Evolutionary conservation across 2,888 invertebrate genomes (phyloP).

Genomic region (Eupithecia inturbata): DNA sequence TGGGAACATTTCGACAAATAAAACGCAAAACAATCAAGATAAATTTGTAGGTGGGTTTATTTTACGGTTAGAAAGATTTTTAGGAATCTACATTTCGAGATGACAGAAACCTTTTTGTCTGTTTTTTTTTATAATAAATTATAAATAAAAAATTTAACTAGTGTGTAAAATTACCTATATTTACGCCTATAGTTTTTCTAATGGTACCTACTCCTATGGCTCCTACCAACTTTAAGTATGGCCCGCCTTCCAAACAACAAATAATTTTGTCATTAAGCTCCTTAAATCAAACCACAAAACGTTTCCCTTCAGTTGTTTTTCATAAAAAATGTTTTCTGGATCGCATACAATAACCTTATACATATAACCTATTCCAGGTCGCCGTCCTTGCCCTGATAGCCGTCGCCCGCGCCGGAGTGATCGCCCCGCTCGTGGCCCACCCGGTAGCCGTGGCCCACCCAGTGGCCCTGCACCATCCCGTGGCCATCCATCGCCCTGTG

Average conservation of each 20-base stretch:
- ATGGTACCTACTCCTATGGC: no score
- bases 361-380: constrained; percentile 60
- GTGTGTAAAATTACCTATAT: no score
- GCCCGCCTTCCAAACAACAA: no score
- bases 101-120: not conserved
- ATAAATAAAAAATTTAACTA: no score
- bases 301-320: not conserved
- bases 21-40: not conserved
- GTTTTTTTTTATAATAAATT: no score
- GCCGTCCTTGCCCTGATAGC: constrained; percentile 74
- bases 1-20: not conserved
- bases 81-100: not conserved
- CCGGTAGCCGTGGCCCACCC: constrained; percentile 64
- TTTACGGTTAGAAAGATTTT: not conserved
- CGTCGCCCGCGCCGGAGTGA: constrained; percentile 67
- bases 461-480: constrained; percentile 58
- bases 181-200: no score
- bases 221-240: no score
- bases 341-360: not conserved
- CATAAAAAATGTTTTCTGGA: not conserved
- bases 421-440: constrained; percentile 69
- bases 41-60: not conserved
- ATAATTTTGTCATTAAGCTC: no score
- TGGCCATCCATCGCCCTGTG: constrained; percentile 59
- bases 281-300: no score